A percentile compares a stretch with the other conserved stretches of the same genome.
These are phyloP conservation scores for Ammodytes dubius DNA, from an alignment of 2,113 vertebrate species.

Conservation along the genomic window DNA sequence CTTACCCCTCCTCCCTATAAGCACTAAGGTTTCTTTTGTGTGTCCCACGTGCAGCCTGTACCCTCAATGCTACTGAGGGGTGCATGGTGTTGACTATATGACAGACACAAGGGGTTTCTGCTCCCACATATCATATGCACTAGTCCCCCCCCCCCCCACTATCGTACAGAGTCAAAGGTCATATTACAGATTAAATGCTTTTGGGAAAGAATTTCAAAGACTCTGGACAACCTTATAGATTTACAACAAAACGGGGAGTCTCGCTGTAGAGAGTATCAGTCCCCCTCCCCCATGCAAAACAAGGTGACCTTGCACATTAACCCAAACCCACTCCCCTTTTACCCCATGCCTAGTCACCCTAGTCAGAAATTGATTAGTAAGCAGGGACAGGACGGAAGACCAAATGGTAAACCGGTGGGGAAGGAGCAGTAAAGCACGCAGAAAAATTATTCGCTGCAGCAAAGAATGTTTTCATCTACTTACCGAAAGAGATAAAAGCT, in stretches of 20 bases:
- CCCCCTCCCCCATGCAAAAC: slow-evolving; percentile 57
- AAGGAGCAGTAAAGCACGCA: slow-evolving; percentile 14
- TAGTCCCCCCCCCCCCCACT: neutral
- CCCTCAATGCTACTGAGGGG: slow-evolving; percentile 23
- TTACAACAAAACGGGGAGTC: neutral
- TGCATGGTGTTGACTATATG: slow-evolving; percentile 30
- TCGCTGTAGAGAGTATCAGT: slow-evolving; percentile 8
- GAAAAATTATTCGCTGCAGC: neutral
- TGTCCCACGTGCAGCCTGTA: slow-evolving; percentile 70
- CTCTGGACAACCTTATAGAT: neutral
- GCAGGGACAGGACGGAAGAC: slow-evolving; percentile 27
- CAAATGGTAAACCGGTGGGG: slow-evolving; percentile 11
- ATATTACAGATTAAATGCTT: neutral
- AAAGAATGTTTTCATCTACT: neutral
- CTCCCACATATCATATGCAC: neutral
- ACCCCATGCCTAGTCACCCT: slow-evolving; percentile 51
- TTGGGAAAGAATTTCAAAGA: neutral
- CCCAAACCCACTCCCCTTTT: slow-evolving; percentile 19
- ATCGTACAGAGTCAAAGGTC: neutral
- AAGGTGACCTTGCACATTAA: slow-evolving; percentile 75
- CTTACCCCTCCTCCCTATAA: slow-evolving; percentile 70
- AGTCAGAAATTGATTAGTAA: slow-evolving; percentile 18
- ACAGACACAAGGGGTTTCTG: slow-evolving; percentile 16
- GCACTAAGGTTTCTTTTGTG: slow-evolving; percentile 69
- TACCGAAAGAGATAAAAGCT: neutral